phyloP scores from a whole-genome alignment of 1,140 invertebrate species.

The Lordiphosa mommai region DNA sequence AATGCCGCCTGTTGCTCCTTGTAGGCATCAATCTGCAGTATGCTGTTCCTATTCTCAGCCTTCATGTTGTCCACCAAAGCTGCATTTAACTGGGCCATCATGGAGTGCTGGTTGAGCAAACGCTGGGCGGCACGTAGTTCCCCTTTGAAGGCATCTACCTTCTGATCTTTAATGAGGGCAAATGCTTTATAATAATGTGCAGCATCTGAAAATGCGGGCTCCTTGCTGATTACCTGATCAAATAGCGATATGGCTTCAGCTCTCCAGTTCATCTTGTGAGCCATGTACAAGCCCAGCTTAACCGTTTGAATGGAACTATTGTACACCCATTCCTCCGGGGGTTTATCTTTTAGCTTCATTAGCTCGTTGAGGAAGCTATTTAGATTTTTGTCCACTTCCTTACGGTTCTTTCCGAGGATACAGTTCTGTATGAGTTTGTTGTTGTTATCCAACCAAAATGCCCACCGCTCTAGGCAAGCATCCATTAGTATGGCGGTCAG shows the following conservation, averaged over 20 bases:
- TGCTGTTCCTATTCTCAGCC: neutral
- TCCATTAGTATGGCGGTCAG: neutral
- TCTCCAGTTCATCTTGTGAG: neutral
- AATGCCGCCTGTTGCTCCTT: neutral
- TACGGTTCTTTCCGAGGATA: neutral
- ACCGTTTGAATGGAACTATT: neutral
- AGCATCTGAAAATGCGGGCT: slow-evolving; percentile 1
- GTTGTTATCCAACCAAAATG: slow-evolving; percentile 12
- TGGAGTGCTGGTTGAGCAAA: neutral
- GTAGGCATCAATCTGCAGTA: slow-evolving; percentile 3
- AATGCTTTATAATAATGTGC: slow-evolving; percentile 14
- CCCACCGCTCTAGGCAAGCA: slow-evolving; percentile 1
- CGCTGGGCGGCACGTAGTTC: neutral
- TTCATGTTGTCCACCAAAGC: neutral
- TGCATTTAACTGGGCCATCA: neutral
- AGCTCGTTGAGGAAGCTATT: neutral
- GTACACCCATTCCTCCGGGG: neutral
- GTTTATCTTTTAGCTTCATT: neutral
- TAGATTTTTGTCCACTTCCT: neutral
- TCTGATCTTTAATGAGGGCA: neutral
- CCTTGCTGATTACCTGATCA: neutral
- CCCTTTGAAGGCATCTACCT: neutral
- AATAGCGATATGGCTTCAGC: neutral
- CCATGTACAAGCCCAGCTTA: neutral
- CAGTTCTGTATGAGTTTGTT: neutral